A percentile compares a stretch with the other conserved stretches of the same genome.
Evolutionary conservation across 2,888 invertebrate genomes (phyloP).

Genomic region (Caenorhabditis japonica): DNA sequence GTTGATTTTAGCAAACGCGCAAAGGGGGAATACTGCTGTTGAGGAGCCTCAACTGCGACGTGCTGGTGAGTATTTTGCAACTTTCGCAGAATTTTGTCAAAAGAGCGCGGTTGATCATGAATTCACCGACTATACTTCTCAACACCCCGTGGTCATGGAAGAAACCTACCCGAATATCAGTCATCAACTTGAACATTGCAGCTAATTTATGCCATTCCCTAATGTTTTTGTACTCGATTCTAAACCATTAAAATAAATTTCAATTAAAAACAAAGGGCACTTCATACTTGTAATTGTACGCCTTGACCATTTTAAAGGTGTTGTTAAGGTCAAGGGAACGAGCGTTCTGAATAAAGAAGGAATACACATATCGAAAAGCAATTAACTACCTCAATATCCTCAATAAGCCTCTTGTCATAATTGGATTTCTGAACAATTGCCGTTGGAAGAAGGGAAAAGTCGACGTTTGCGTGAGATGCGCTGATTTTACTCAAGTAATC

Average conservation of each 20-base stretch:
- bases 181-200: constrained; percentile 71
- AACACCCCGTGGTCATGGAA: too few relatives aligned
- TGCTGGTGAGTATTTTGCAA: too few relatives aligned
- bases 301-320: constrained; percentile 20
- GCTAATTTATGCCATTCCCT: constrained; percentile 72
- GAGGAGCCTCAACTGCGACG: too few relatives aligned
- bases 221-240: constrained; percentile 61
- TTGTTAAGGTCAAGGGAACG: constrained; percentile 20
- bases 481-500: constrained; percentile 68
- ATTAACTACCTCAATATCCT: constrained; percentile 11
- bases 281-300: constrained; percentile 53
- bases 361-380: neutral
- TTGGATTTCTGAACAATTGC: constrained; percentile 86
- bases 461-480: constrained; percentile 81
- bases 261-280: neutral
- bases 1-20: too few relatives aligned
- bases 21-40: too few relatives aligned
- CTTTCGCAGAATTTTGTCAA: too few relatives aligned
- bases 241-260: constrained; percentile 16
- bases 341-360: constrained; percentile 27
- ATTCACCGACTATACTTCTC: too few relatives aligned
- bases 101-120: too few relatives aligned
- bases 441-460: constrained; percentile 91
- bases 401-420: constrained; percentile 43
- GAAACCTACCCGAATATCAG: constrained; percentile 67